Conservation (phyloP, 2,888 invertebrate genomes). For the Hoplodrina ambigua region DNA sequence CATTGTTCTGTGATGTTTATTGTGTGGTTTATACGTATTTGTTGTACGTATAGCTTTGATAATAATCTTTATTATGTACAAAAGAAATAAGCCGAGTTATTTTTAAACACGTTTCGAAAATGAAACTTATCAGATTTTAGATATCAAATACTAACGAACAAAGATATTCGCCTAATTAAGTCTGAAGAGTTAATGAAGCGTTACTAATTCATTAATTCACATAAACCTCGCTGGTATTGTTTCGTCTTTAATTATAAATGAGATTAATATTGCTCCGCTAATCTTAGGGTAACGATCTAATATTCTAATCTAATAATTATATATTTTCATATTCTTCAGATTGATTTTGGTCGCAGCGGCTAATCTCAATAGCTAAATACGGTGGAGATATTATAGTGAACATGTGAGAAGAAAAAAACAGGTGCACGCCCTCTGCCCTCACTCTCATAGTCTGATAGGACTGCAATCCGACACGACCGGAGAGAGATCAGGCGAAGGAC, state of each 20-base stretch:
- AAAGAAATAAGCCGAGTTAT: not conserved
- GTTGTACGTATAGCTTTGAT: conserved; percentile 25
- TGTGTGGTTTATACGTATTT: conserved; percentile 25
- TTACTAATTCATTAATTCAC: conserved; percentile 27
- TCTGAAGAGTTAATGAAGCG: conserved; percentile 29
- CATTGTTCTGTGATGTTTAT: conserved; percentile 51
- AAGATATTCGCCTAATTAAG: conserved; percentile 10
- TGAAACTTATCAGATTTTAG: not conserved
- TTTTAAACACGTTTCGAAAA: not conserved
- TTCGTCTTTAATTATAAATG: conserved; percentile 34
- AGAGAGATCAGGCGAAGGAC: too few relatives aligned
- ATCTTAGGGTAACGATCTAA: conserved; percentile 13
- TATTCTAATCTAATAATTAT: conserved; percentile 15
- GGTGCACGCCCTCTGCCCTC: too few relatives aligned
- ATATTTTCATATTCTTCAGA: not conserved
- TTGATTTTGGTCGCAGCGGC: too few relatives aligned
- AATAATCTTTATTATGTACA: conserved; percentile 25
- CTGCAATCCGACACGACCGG: too few relatives aligned
- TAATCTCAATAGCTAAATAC: too few relatives aligned
- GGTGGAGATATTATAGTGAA: too few relatives aligned
- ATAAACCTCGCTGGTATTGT: conserved; percentile 14
- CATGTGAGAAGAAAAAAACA: too few relatives aligned
- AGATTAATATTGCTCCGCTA: conserved; percentile 42
- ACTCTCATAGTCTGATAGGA: too few relatives aligned
- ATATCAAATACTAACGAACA: conserved; percentile 4